Evolutionary conservation across 2,888 invertebrate genomes (phyloP).

Genomic region (Ryuthela nishihirai): DNA sequence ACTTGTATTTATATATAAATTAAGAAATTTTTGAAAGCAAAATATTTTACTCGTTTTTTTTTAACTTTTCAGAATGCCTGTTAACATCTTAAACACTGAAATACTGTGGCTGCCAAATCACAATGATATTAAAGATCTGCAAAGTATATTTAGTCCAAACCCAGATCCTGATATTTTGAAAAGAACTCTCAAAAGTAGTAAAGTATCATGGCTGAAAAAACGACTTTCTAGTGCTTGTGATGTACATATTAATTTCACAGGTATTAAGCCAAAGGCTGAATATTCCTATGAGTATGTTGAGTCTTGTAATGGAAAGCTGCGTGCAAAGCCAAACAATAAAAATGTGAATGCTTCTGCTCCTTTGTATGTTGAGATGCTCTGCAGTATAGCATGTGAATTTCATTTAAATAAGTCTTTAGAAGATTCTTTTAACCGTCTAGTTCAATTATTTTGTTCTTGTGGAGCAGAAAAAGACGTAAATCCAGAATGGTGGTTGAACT

Average conservation of each 20-base stretch:
- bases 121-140: constrained; percentile 7
- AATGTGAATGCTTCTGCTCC: constrained; percentile 2
- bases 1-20: too few relatives aligned
- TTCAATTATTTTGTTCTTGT: constrained; percentile 9
- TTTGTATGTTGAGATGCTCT: constrained; percentile 10
- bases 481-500: constrained; percentile 7
- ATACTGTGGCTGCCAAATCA: constrained; percentile 10
- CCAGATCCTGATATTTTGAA: background rate
- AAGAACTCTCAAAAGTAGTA: constrained; percentile 5
- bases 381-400: background rate
- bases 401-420: constrained; percentile 2
- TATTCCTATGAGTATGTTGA: background rate
- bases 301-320: too few relatives aligned
- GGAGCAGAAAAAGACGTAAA: background rate
- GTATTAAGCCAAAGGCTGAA: constrained; percentile 11
- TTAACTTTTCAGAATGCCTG: constrained; percentile 6
- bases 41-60: too few relatives aligned
- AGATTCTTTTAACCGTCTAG: constrained; percentile 2
- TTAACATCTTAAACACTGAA: constrained; percentile 2
- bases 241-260: constrained; percentile 3
- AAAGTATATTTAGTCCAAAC: background rate
- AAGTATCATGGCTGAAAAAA: constrained; percentile 10
- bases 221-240: constrained; percentile 3
- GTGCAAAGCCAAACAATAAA: background rate
- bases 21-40: too few relatives aligned